phyloP scores from a whole-genome alignment of 2,797 vertebrate genomes.

The Leptatherina wallacei region DNA sequence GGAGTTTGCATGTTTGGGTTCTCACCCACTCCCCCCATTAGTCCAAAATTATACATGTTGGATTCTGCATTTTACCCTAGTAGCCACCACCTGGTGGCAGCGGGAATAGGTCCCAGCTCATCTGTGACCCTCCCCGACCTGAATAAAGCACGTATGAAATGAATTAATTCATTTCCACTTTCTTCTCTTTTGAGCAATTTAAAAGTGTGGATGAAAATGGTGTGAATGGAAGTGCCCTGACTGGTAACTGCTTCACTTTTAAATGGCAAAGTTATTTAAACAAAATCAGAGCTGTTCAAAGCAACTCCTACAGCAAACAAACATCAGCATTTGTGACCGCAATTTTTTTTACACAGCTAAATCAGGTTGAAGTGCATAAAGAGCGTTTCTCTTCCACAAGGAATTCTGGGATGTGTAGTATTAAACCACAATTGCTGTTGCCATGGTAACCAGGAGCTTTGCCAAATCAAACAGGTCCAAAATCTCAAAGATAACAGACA shows the following conservation, averaged over 20 bases:
- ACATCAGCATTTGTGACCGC: background rate
- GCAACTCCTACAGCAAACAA: background rate
- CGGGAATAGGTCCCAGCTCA: no score
- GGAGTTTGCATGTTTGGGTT: no score
- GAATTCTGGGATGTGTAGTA: slow-evolving; percentile 1
- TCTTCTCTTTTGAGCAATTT: background rate
- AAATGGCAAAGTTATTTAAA: background rate
- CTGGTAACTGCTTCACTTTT: no score
- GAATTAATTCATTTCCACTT: no score
- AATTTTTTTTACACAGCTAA: background rate
- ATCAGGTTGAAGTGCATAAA: background rate
- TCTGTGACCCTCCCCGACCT: no score
- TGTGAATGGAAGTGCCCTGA: background rate
- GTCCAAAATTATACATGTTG: no score
- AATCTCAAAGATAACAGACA: background rate
- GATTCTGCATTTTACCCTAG: no score
- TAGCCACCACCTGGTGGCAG: no score
- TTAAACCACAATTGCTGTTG: background rate
- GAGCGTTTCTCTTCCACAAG: background rate
- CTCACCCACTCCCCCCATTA: no score
- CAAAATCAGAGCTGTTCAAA: background rate
- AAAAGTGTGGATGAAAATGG: background rate
- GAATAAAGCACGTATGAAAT: no score
- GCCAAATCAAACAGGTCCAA: slow-evolving; percentile 2
- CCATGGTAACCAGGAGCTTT: slow-evolving; percentile 3